Evolutionary conservation across 2,888 invertebrate species (phyloP), one percentile per base, ranked within the genome.

Genomic region (Serrognathus titanus): DNA sequence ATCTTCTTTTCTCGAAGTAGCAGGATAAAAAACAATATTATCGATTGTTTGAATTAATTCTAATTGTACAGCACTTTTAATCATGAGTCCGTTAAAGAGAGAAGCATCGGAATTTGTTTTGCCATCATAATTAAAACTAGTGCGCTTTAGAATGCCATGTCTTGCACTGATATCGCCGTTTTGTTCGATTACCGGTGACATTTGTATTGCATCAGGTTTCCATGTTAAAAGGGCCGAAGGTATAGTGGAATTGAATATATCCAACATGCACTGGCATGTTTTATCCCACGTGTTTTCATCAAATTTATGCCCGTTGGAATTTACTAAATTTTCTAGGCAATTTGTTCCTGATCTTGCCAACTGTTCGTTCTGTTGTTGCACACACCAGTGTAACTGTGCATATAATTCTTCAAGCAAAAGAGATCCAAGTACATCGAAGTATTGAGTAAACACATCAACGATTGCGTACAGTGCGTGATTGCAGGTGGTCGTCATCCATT

Each of bases 401-500:
- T 97, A 99, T 11, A 99, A 80, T 73, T 97, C 96, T 66, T 91
- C 90, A 49, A 99, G 80, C 47, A 99, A 79, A 46, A 97, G 82
- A n/a, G 91, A 88, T 47, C 95, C 93, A 41, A 99, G 82, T 39
- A 90, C 85, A 73, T 94, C 94, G 78, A 95, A 99, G 79, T 94
- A 99, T 78, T 98, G 98, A 36, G 97, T 95, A 79, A 99, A 98
- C 35, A 99, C 98, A 77, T 99, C 99, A 13, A 99, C 94, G 60
- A 99, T 97, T 2, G 98, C 96, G 75, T 98, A 98, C 60, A 99
- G 80, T 1, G 99, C 98, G 78, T 99, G 99, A 79, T 99, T 99
- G 80, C 99, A 99, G 0, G 99, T 99, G 6, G 99, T 99, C 53
- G 97, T 97, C 97, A 99, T 98, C 99, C 99, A 99, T 79, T 99